Conservation (phyloP, 2,797 vertebrate genomes). For the Petrocephalus schoutedeni region DNA sequence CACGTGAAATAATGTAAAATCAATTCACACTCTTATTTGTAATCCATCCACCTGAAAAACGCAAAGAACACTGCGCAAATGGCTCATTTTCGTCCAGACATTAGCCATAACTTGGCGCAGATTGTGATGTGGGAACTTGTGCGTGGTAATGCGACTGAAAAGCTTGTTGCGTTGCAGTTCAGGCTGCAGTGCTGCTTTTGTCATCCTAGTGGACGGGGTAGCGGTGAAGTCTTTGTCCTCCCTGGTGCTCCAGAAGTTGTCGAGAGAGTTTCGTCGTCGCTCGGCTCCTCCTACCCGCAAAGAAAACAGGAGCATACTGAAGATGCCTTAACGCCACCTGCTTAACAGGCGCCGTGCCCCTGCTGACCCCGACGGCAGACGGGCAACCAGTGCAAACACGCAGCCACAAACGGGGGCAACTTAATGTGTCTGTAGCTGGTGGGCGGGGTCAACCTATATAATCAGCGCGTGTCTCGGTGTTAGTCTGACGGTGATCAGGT, state of each 20-base stretch:
- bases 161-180: not conserved
- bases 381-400: not conserved
- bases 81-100: constrained; percentile 18
- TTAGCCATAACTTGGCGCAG: constrained; percentile 27
- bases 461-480: not conserved
- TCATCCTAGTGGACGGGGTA: not conserved
- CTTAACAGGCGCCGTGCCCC: not conserved
- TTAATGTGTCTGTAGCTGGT: not conserved
- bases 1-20: constrained; percentile 37
- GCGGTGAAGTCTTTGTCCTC: constrained; percentile 13
- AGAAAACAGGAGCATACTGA: not conserved
- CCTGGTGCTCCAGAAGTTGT: not conserved
- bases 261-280: not conserved
- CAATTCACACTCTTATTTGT: constrained; percentile 44
- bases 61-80: not conserved
- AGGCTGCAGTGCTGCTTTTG: not conserved
- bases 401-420: not conserved
- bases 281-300: not conserved
- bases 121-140: constrained; percentile 26
- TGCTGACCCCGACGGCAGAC: not conserved
- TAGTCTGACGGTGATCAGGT: not conserved
- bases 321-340: constrained; percentile 2
- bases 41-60: constrained; percentile 40
- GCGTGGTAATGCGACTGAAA: constrained; percentile 19
- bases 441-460: not conserved